A percentile compares a stretch with the other conserved stretches of the same genome.
Evolutionary conservation across 2,113 vertebrate genomes (phyloP).

Genomic region (Mormyrus iriodes): DNA sequence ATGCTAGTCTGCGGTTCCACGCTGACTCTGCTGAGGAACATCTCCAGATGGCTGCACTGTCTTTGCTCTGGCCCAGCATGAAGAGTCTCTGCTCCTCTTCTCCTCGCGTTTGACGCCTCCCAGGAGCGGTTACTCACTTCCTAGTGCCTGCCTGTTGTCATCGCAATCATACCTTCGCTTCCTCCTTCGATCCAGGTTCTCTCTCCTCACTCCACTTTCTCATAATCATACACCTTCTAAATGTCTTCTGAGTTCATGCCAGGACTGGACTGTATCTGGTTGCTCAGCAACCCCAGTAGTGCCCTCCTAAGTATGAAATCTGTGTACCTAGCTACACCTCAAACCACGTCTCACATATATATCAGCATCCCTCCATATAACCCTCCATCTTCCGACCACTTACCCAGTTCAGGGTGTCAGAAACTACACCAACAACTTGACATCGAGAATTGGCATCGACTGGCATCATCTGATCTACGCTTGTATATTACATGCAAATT

Average conservation of each 20-base stretch:
- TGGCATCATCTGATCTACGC: neutral
- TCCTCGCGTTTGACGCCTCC: neutral
- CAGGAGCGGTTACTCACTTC: neutral
- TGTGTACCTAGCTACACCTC: neutral
- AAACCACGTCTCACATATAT: neutral
- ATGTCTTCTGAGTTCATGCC: neutral
- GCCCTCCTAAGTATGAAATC: neutral
- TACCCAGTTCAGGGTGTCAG: neutral
- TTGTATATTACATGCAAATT: neutral
- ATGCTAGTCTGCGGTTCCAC: neutral
- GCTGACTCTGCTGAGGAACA: neutral
- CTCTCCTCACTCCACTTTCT: neutral
- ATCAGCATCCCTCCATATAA: neutral
- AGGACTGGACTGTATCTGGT: neutral
- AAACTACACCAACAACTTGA: neutral
- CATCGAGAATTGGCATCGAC: neutral
- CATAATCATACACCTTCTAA: neutral
- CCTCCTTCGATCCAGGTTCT: neutral
- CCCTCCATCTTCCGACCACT: neutral
- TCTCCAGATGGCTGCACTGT: constrained; percentile 2
- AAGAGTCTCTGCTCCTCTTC: neutral
- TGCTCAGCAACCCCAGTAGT: neutral
- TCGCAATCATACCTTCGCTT: neutral
- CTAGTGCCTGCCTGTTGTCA: neutral
- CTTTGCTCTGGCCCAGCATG: neutral